These are phyloP conservation scores for Dasypus novemcinctus DNA, from an alignment of 2,113 vertebrate genomes.

Conservation along the genomic window DNA sequence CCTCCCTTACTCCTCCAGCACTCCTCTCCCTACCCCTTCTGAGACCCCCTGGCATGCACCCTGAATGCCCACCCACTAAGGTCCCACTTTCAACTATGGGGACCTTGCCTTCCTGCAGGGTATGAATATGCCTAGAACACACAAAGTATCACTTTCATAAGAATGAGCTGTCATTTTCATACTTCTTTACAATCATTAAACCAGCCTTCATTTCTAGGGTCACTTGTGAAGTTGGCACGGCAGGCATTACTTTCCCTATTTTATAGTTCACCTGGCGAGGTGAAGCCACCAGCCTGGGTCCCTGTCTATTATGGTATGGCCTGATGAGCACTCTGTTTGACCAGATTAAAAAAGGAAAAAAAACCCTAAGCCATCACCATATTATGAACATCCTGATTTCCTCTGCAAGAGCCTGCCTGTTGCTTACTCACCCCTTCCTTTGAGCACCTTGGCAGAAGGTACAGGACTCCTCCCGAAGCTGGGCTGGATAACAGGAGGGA, in stretches of 20 bases:
- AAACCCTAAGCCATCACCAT: rapidly evolving
- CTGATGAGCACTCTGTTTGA: not conserved
- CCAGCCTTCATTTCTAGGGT: not conserved
- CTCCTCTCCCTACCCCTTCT: not conserved
- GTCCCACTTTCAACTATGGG: not conserved
- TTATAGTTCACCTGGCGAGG: not conserved
- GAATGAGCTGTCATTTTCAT: not conserved
- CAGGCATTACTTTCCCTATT: not conserved
- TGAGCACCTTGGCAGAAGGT: not conserved
- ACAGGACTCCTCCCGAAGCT: not conserved
- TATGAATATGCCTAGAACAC: not conserved
- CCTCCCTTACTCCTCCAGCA: not conserved
- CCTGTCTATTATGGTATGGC: rapidly evolving
- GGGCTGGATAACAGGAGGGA: not conserved
- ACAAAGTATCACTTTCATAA: not conserved
- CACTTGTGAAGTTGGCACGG: not conserved
- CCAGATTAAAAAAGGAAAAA: not conserved
- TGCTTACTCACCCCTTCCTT: not conserved
- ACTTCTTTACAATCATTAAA: not conserved
- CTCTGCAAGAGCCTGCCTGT: not conserved
- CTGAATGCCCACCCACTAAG: not conserved
- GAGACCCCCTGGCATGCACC: not conserved
- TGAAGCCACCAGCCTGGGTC: not conserved
- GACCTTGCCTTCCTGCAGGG: not conserved
- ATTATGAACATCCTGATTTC: not conserved